A percentile compares a stretch with the other conserved stretches of the same genome.
These are phyloP conservation scores for Tenthredo scrophulariae DNA, from an alignment of 2,888 invertebrate genomes.

Conservation along the genomic window DNA sequence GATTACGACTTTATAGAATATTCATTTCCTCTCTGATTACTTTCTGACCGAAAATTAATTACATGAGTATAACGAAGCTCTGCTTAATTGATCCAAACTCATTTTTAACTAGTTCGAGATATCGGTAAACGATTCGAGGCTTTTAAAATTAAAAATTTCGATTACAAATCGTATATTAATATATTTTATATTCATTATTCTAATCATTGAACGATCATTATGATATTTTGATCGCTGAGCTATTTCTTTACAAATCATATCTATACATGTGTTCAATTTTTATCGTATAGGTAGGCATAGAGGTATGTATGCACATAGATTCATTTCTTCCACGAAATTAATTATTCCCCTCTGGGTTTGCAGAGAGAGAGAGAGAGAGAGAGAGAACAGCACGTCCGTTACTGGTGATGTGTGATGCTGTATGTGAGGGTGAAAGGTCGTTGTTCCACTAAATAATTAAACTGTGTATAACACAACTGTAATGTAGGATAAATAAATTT, in stretches of 20 bases:
- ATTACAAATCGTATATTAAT: too few relatives aligned
- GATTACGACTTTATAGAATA: background rate
- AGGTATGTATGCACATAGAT: background rate
- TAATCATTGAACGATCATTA: background rate
- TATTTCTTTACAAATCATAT: background rate
- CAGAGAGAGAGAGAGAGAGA: background rate
- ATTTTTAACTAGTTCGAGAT: too few relatives aligned
- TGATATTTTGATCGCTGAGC: background rate
- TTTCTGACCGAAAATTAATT: background rate
- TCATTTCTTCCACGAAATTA: background rate
- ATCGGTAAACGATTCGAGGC: too few relatives aligned
- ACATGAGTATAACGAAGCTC: background rate
- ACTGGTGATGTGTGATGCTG: background rate
- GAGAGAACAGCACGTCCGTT: background rate
- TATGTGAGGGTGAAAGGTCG: conserved; percentile 11
- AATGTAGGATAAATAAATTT: background rate
- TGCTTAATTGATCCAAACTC: too few relatives aligned
- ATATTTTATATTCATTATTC: background rate
- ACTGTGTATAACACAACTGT: conserved; percentile 4
- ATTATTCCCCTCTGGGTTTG: background rate
- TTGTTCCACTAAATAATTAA: conserved; percentile 42
- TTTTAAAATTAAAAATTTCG: too few relatives aligned
- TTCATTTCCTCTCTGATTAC: background rate
- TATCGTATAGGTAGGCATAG: background rate
- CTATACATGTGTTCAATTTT: background rate